Evolutionary conservation across 2,113 vertebrate species (phyloP).

Genomic region (Melanocharis versteri): DNA sequence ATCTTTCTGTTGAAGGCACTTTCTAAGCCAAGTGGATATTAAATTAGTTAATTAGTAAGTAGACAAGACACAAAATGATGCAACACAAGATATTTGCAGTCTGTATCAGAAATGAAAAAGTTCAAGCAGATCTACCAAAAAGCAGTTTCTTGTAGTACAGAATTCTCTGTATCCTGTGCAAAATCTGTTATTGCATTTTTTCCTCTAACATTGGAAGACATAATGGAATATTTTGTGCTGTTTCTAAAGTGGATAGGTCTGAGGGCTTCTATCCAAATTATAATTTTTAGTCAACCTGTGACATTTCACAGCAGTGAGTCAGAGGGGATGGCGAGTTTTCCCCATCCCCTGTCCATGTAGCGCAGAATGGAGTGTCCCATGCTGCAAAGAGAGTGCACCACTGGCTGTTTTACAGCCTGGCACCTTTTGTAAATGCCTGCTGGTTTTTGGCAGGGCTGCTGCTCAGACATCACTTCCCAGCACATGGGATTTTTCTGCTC

Average conservation of each 20-base stretch:
- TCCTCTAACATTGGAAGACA: not conserved
- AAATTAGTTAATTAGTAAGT: not conserved
- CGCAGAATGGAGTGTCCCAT: not conserved
- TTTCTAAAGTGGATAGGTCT: not conserved
- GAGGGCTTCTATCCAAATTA: not conserved
- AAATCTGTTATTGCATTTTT: not conserved
- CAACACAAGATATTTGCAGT: not conserved
- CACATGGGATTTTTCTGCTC: fast-evolving
- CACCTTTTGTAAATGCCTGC: not conserved
- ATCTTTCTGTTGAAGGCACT: not conserved
- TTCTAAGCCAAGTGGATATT: not conserved
- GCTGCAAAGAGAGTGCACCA: not conserved
- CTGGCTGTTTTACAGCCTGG: not conserved
- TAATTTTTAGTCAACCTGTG: not conserved
- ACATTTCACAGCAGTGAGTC: not conserved
- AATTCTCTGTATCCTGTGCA: not conserved
- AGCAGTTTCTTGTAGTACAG: not conserved
- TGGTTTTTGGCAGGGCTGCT: not conserved
- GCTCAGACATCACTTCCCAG: not conserved
- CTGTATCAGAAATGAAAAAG: not conserved
- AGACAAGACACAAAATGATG: not conserved
- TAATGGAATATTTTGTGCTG: not conserved
- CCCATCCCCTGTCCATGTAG: not conserved
- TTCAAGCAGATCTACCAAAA: not conserved
- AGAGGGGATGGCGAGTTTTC: not conserved